Base-by-base conservation (phyloP, 2,113 vertebrate species). In the Penelope pileata region DNA sequence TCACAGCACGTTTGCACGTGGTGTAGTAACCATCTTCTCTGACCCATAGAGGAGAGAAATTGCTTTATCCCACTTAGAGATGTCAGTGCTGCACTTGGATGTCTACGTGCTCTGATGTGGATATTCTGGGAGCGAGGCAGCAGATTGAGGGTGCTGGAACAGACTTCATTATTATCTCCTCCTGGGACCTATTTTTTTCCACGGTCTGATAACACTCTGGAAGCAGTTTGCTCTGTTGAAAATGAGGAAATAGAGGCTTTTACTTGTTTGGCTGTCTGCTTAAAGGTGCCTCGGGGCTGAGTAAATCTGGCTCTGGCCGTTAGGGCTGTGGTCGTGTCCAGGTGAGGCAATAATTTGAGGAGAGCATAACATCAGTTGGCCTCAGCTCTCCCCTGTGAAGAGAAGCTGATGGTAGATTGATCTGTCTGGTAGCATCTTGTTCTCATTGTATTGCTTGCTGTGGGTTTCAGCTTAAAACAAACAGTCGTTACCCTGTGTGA, bases 401-500 rank as follows among this genome's bases (percentile, higher is more conserved):
- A 54, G 47, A 47, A 84, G 56, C 27, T 68, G 62, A 30, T 27
- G 40, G 47, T 15, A 70, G 73, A 48, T 40, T 75, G 67, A 76
- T 90, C 16, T 76, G 54, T 40, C 50, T 62, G 74, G 63, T 59
- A 86, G 76, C 43, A 75, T n/a, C 74, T 93, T 73, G 23, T 62
- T 78, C 78, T 88, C 51, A 16, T 86, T 92, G 81, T 84, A 77
- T 75, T 75, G 74, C 69, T 77, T 86, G 42, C 77, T 91, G 84
- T 74, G 45, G 30, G 21, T 51, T 85, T 62, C 60, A 43, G 10
- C 56, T 80, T 29, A 58, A 75, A 90, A 36, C 29, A 53, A 5
- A 1, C 66, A 34, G 27, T 45, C 16, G 78, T 45, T 42, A 48
- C 6, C 34, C n/a, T 38, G 73, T 38, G 73, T 47, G 27, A 40